Evolutionary conservation across 2,113 vertebrate species (phyloP).

Genomic region (Poecilia latipinna): DNA sequence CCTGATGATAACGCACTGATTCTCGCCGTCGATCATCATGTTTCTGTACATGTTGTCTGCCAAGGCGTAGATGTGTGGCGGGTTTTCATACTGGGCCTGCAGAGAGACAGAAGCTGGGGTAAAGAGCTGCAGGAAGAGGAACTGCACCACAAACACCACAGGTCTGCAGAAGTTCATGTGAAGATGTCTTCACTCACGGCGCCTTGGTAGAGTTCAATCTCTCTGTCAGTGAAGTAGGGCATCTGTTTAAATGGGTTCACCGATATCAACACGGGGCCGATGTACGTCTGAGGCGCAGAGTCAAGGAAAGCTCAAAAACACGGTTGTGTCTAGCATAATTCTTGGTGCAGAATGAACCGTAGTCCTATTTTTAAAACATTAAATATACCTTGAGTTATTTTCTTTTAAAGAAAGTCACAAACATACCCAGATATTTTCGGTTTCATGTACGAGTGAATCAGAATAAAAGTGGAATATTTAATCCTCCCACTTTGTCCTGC

Average conservation of each 20-base stretch:
- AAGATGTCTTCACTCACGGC: slow-evolving; percentile 84
- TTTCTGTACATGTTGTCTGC: slow-evolving; percentile 98
- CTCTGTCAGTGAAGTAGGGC: slow-evolving; percentile 95
- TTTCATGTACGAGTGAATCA: background rate
- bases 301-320: slow-evolving; percentile 53
- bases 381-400: too few species aligned
- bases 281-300: slow-evolving; percentile 87
- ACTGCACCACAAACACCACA: background rate
- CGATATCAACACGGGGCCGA: slow-evolving; percentile 93
- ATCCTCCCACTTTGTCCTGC: background rate
- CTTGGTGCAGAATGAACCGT: background rate
- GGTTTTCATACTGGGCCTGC: slow-evolving; percentile 98
- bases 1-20: slow-evolving; percentile 96
- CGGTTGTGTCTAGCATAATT: too few species aligned
- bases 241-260: slow-evolving; percentile 99
- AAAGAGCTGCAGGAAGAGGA: background rate
- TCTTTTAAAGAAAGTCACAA: background rate
- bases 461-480: background rate
- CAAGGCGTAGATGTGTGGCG: slow-evolving; percentile 95
- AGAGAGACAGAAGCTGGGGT: background rate
- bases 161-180: background rate
- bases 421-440: background rate
- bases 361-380: background rate
- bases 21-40: slow-evolving; percentile 96
- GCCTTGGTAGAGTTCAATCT: slow-evolving; percentile 95